phyloP scores from a whole-genome alignment of 2,113 vertebrate genomes.

The Tenebrosternarchus preto region DNA sequence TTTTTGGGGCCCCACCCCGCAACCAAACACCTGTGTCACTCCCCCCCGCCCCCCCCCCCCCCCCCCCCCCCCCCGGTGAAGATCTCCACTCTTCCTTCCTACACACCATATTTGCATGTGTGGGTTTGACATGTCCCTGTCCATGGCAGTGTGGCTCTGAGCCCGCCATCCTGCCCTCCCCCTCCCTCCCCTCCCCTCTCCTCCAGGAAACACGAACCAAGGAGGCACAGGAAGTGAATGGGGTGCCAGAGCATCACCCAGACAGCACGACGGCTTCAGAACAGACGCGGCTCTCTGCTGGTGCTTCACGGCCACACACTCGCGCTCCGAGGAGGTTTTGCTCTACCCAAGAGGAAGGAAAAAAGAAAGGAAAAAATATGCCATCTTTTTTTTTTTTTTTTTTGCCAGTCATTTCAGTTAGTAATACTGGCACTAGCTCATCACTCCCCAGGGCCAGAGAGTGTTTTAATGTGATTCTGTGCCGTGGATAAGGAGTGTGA shows the following conservation, averaged over 20 bases:
- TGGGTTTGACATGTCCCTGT: not conserved
- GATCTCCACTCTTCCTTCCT: too few relatives aligned
- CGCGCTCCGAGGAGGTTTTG: not conserved
- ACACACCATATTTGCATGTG: not conserved
- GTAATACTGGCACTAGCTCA: conserved; percentile 27
- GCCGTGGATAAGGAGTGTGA: conserved; percentile 15
- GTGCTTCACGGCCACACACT: not conserved
- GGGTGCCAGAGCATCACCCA: not conserved
- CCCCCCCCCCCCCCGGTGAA: too few relatives aligned
- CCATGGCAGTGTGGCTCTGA: not conserved
- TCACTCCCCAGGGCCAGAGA: conserved; percentile 22
- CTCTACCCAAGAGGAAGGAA: not conserved
- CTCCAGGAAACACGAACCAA: not conserved
- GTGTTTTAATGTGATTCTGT: not conserved
- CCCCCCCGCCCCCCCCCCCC: too few relatives aligned
- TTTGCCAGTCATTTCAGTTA: conserved; percentile 31
- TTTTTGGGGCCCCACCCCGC: too few relatives aligned
- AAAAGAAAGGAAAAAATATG: not conserved
- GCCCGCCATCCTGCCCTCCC: not conserved
- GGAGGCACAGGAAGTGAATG: not conserved
- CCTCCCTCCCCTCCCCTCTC: not conserved
- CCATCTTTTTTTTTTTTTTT: too few relatives aligned
- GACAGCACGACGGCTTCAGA: too few relatives aligned
- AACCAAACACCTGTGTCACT: too few relatives aligned
- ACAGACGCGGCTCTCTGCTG: too few relatives aligned